Base-by-base conservation (phyloP, 2,888 invertebrate genomes). In the Melitaea athalia region DNA sequence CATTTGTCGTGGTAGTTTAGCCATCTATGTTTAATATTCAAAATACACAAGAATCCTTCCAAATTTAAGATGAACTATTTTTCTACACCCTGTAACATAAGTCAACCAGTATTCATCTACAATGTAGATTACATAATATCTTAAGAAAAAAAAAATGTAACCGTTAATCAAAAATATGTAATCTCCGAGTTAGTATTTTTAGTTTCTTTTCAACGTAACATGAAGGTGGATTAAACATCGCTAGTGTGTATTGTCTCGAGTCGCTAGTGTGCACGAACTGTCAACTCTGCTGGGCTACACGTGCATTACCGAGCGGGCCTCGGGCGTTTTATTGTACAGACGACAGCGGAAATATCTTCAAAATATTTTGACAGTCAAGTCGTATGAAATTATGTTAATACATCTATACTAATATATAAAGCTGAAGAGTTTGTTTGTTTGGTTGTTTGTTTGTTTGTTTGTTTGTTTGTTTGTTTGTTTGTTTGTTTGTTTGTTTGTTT, bases 261-360 rank as follows among this genome's bases (percentile, higher is more conserved):
- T 67, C 63, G 69, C 76, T 78, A 79, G 70, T 66, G 70, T 68
- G 64, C 50, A 53, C 62, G 31, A 62, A 63, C 74, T 74, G 77
- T 76, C 76, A 76, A 68, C 76, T 68, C 63, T 69, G 73, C 74
- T 72, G 70, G 57, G 57, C 66, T 68, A 74, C 84, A 83, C 83
- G 85, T 84, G 84, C 80, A 85, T 85, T 83, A 81, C 83, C 77
- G 77, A 69, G 71, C 74, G 75, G 73, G 85, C 85, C 84, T 62
- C 74, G 72, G 74, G 85, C 85, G 74, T 60, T 81, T 71, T 64
- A 59, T 17, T 61, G 82, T 85, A 85, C 81, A 80, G 75, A 77
- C 64, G 8, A 59, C 50, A 17, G 38, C 42, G 70, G 59, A 70
- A 50, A 57, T 49, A 17, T 11, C 38, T 5, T 57, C 10, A 15